Conservation (phyloP, 2,797 vertebrate species). For the Parotocinclus haroldoi region DNA sequence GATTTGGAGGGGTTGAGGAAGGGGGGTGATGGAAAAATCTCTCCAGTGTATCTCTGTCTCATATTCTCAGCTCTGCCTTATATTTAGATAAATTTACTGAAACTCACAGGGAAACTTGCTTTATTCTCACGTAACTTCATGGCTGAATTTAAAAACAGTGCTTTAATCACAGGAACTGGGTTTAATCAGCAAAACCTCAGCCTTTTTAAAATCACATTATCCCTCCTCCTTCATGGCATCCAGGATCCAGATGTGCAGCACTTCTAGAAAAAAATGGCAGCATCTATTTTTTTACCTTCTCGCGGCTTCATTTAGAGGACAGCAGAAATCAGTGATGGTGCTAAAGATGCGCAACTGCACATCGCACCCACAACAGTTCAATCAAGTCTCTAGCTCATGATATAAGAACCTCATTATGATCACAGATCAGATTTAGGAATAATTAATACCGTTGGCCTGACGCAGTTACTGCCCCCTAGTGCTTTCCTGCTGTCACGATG, state of each 20-base stretch:
- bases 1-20: background rate
- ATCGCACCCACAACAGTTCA: background rate
- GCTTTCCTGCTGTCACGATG: background rate
- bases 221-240: background rate
- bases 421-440: background rate
- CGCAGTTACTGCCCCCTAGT: background rate
- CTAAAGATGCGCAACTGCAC: background rate
- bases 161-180: background rate
- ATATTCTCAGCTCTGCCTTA: background rate
- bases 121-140: background rate
- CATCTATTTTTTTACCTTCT: background rate
- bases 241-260: conserved; percentile 11
- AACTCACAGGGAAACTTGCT: background rate
- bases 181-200: background rate
- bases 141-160: background rate
- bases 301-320: background rate
- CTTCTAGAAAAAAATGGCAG: background rate
- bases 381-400: too few relatives aligned
- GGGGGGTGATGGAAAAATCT: conserved; percentile 17
- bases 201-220: background rate
- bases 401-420: too few relatives aligned
- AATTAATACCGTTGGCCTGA: background rate
- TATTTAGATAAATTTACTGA: background rate
- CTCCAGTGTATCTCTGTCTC: conserved; percentile 18
- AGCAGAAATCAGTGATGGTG: background rate